Conservation (phyloP, 2,113 vertebrate species). For the Poeciliopsis retropinna region DNA sequence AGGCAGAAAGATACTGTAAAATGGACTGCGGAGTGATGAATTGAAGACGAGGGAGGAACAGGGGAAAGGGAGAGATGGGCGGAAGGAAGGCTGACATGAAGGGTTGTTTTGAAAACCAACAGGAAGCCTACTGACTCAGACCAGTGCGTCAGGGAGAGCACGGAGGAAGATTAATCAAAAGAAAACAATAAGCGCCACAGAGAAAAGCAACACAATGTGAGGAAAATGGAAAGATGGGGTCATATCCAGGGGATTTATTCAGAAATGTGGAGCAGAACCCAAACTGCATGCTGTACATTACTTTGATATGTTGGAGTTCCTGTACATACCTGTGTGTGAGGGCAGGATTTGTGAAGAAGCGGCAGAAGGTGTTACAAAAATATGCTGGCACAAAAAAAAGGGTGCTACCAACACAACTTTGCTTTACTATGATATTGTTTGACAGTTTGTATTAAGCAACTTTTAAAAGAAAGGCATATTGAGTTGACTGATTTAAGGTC, state of each 20-base stretch:
- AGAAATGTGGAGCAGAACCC: conserved; percentile 22
- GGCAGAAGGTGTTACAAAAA: neutral
- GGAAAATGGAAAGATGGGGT: conserved; percentile 61
- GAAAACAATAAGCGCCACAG: conserved; percentile 62
- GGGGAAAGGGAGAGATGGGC: conserved; percentile 38
- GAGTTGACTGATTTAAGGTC: no score
- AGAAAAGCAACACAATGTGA: conserved; percentile 65
- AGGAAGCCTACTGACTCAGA: conserved; percentile 73
- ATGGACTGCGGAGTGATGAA: conserved; percentile 69
- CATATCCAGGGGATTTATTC: conserved; percentile 60
- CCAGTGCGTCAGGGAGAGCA: conserved; percentile 52
- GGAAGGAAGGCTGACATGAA: conserved; percentile 69
- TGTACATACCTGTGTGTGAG: conserved; percentile 14
- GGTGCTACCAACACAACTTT: neutral
- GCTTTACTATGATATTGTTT: conserved; percentile 39
- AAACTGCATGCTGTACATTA: conserved; percentile 12
- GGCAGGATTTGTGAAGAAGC: conserved; percentile 9
- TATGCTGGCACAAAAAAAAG: neutral
- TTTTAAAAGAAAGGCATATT: no score
- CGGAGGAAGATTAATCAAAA: conserved; percentile 69
- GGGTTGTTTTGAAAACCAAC: conserved; percentile 75
- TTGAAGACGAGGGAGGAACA: conserved; percentile 59
- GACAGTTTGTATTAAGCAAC: no score
- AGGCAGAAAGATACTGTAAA: conserved; percentile 70
- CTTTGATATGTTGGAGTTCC: conserved; percentile 23